Evolutionary conservation across 2,113 vertebrate species (phyloP).

Genomic region (Phycodurus eques): DNA sequence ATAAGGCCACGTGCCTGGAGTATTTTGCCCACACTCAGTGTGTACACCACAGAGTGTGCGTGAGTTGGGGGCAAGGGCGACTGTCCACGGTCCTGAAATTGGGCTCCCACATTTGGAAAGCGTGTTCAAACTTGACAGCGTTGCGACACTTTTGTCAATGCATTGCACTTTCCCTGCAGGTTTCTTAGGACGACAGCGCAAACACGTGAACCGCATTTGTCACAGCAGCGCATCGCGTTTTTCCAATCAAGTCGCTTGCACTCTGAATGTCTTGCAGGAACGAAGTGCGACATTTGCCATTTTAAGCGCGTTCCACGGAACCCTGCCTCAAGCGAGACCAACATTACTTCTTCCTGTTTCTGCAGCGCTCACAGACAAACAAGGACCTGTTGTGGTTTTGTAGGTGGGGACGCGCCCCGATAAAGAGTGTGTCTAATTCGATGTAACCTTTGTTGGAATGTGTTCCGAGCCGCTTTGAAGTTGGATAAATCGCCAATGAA

Average conservation of each 20-base stretch:
- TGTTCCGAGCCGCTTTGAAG: neutral
- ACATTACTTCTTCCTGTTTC: neutral
- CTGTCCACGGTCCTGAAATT: constrained; percentile 27
- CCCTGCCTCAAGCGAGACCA: neutral
- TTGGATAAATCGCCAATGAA: neutral
- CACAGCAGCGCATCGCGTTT: neutral
- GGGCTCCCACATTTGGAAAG: neutral
- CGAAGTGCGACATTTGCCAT: neutral
- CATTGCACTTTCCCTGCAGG: neutral
- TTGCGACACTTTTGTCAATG: neutral
- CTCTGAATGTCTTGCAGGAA: constrained; percentile 20
- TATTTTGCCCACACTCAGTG: too few species aligned
- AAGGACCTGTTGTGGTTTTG: neutral
- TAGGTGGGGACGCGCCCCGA: neutral
- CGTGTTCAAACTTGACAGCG: too few species aligned
- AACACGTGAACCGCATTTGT: neutral
- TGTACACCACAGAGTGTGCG: too few species aligned
- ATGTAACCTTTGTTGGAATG: neutral
- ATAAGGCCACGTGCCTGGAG: too few species aligned
- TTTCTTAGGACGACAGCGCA: neutral
- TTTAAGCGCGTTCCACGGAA: neutral
- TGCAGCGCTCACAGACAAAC: neutral
- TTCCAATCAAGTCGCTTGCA: constrained; percentile 20
- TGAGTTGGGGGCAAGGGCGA: constrained; percentile 3
- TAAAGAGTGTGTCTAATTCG: neutral